A percentile compares a stretch with the other conserved stretches of the same genome.
Evolutionary conservation across 2,888 invertebrate species (phyloP).

Genomic region (Crioceris asparagi): DNA sequence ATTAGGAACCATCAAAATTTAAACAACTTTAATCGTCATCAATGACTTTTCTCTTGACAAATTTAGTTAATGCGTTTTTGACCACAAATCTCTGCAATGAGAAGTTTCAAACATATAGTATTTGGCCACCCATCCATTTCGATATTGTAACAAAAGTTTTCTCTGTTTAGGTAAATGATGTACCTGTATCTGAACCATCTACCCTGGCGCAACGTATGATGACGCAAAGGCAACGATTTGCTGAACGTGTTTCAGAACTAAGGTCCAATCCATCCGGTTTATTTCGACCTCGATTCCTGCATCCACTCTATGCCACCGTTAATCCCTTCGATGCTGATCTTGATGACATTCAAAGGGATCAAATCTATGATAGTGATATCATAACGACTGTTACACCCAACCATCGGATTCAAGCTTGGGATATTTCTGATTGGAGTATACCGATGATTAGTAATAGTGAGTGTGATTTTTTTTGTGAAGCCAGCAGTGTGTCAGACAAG

Average conservation of each 20-base stretch:
- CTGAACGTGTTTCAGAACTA: constrained; percentile 29
- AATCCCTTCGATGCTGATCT: constrained; percentile 36
- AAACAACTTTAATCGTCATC: too few species aligned
- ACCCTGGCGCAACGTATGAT: constrained; percentile 18
- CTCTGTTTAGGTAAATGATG: constrained; percentile 47
- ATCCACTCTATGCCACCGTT: constrained; percentile 41
- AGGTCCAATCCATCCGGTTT: constrained; percentile 18
- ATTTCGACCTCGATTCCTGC: constrained; percentile 35
- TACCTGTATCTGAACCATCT: constrained; percentile 38
- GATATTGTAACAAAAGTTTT: too few species aligned
- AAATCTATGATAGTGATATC: constrained; percentile 35
- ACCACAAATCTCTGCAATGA: too few species aligned
- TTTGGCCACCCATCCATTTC: too few species aligned
- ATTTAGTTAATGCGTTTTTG: too few species aligned
- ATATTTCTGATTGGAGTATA: constrained; percentile 58
- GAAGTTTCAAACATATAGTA: too few species aligned
- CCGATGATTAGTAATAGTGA: constrained; percentile 66
- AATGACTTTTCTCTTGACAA: too few species aligned
- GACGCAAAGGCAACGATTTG: constrained; percentile 26
- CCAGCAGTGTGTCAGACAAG: too few species aligned
- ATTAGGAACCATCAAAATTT: too few species aligned
- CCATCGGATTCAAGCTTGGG: constrained; percentile 78
- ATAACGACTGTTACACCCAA: constrained; percentile 52
- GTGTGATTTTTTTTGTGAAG: too few species aligned
- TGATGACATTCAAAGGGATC: constrained; percentile 34